Evolutionary conservation across 2,888 invertebrate genomes (phyloP).

Genomic region (Andrena fulva): DNA sequence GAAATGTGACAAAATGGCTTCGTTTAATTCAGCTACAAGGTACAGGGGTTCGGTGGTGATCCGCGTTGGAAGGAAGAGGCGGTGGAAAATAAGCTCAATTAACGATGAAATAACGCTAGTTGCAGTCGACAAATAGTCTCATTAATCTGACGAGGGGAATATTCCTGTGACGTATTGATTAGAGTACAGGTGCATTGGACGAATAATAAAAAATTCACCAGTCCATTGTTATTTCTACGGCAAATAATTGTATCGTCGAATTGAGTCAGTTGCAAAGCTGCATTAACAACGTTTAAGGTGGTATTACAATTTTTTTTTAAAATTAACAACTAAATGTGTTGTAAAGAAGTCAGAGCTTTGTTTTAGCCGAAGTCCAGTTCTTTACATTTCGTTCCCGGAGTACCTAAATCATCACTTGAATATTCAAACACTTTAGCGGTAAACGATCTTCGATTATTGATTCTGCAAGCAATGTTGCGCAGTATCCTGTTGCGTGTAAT

Average conservation of each 20-base stretch:
- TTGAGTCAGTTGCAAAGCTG: background rate
- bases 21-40: conserved; percentile 25
- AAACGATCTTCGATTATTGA: background rate
- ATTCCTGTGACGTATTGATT: background rate
- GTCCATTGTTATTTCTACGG: background rate
- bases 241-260: background rate
- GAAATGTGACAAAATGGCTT: conserved; percentile 33
- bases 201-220: background rate
- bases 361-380: too few relatives aligned
- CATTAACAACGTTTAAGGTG: too few relatives aligned
- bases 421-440: too few relatives aligned
- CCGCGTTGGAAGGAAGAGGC: background rate
- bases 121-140: background rate
- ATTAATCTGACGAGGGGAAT: background rate
- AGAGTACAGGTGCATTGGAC: background rate
- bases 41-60: background rate
- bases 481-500: background rate
- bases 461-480: background rate
- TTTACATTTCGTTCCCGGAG: too few relatives aligned
- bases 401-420: too few relatives aligned
- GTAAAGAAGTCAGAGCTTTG: too few relatives aligned
- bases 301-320: too few relatives aligned
- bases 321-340: too few relatives aligned
- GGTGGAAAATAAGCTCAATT: conserved; percentile 27
- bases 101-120: conserved; percentile 6